Conservation (phyloP, 2,888 invertebrate species). For the Minunthozetes semirufus region DNA sequence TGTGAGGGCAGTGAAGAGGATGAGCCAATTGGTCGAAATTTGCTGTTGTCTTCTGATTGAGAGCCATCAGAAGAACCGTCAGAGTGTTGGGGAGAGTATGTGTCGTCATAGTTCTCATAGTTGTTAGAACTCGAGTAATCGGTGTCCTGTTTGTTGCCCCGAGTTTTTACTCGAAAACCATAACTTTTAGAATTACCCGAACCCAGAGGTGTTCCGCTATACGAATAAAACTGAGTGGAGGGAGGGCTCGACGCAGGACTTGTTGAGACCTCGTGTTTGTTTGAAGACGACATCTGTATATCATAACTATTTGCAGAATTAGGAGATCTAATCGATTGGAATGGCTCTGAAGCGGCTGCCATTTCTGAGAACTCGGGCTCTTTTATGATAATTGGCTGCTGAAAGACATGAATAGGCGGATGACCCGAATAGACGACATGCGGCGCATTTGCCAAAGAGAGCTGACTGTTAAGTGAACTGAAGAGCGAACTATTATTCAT, state of each 20-base stretch:
- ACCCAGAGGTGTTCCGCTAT: background rate
- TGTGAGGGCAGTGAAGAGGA: background rate
- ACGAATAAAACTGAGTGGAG: background rate
- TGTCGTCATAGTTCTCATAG: slow-evolving; percentile 16
- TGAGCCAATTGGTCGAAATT: background rate
- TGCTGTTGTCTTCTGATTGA: background rate
- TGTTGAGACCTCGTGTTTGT: background rate
- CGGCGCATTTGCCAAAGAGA: slow-evolving; percentile 40
- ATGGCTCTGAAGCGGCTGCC: background rate
- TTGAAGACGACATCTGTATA: background rate
- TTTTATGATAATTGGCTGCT: slow-evolving; percentile 43
- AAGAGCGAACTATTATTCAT: background rate
- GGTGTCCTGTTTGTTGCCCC: slow-evolving; percentile 13
- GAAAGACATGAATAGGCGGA: slow-evolving; percentile 48
- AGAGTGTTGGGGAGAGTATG: background rate
- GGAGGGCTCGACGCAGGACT: background rate
- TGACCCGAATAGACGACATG: slow-evolving; percentile 48
- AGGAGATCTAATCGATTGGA: too few relatives aligned
- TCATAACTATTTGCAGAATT: background rate
- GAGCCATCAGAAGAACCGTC: slow-evolving; percentile 2
- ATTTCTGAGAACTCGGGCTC: background rate
- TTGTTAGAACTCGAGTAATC: slow-evolving; percentile 1
- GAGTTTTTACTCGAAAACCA: slow-evolving; percentile 10
- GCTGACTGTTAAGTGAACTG: slow-evolving; percentile 7
- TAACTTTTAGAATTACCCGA: slow-evolving; percentile 7